Conservation (phyloP, 2,888 invertebrate species). For the Dicyrtoma fusca region DNA sequence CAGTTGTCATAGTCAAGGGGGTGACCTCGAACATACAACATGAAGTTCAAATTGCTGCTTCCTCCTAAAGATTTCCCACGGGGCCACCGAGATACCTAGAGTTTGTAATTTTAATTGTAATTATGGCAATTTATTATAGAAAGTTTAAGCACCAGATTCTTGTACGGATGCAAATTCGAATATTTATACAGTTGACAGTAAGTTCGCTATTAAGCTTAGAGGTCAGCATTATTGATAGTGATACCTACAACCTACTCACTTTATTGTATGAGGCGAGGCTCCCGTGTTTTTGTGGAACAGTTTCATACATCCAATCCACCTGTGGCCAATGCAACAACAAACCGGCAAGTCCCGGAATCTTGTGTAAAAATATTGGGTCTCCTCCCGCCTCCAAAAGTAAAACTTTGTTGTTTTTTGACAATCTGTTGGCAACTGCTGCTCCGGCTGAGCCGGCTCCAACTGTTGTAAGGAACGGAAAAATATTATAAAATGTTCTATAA, state of each 20-base stretch:
- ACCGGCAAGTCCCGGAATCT: slow-evolving; percentile 37
- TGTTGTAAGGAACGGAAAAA: no score
- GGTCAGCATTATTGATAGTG: no score
- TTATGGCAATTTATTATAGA: no score
- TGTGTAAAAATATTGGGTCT: slow-evolving; percentile 41
- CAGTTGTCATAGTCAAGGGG: slow-evolving; percentile 47
- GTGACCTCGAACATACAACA: slow-evolving; percentile 65
- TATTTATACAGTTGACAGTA: no score
- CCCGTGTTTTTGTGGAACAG: slow-evolving; percentile 68
- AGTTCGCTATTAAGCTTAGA: no score
- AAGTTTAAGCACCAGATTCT: no score
- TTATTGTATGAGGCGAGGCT: slow-evolving; percentile 59
- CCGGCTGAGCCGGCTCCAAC: slow-evolving; percentile 51
- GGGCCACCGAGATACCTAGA: slow-evolving; percentile 14
- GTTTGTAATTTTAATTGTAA: no score
- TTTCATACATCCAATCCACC: slow-evolving; percentile 74
- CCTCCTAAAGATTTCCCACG: slow-evolving; percentile 32
- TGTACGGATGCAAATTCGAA: no score
- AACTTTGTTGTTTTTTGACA: slow-evolving; percentile 49
- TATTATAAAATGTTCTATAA: no score
- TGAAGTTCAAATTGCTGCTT: slow-evolving; percentile 57
- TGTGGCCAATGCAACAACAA: slow-evolving; percentile 63
- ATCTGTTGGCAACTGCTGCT: slow-evolving; percentile 42
- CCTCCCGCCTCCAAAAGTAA: slow-evolving; percentile 48
- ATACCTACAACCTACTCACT: neutral